Percentiles rank a stretch among this genome's conserved stretches.
Conservation (phyloP, 2,113 vertebrate genomes). For the Microcebus tavaratra region DNA sequence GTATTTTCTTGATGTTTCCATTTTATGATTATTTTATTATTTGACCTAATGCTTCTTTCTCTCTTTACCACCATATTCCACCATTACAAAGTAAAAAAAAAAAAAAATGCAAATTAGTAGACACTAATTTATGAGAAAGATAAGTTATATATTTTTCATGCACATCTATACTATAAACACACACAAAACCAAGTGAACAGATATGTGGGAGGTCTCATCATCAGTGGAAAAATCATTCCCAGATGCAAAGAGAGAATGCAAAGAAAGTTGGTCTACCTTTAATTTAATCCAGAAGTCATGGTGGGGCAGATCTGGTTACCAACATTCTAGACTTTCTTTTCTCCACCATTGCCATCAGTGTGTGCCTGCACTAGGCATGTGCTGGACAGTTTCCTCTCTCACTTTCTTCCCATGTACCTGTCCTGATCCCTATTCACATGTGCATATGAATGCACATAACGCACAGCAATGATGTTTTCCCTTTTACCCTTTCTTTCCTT, state of each 20-base stretch:
- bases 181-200: background rate
- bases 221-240: background rate
- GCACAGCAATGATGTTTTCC: background rate
- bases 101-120: background rate
- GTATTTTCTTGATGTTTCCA: background rate
- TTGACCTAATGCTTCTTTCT: conserved; percentile 16
- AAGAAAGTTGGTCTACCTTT: background rate
- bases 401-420: too few relatives aligned
- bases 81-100: background rate
- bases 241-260: background rate
- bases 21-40: background rate
- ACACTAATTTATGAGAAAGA: background rate
- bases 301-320: background rate
- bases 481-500: background rate
- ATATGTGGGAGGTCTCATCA: background rate
- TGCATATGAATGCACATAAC: accelerated
- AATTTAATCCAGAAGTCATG: background rate
- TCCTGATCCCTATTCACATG: accelerated
- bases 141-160: background rate
- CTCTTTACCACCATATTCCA: background rate
- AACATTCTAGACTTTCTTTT: background rate
- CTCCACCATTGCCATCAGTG: too few relatives aligned
- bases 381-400: background rate
- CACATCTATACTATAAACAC: background rate
- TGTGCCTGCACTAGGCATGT: background rate